Evolutionary conservation across 2,797 vertebrate genomes (phyloP), one percentile per base, ranked within the genome.

Genomic region (Sebastes minor): DNA sequence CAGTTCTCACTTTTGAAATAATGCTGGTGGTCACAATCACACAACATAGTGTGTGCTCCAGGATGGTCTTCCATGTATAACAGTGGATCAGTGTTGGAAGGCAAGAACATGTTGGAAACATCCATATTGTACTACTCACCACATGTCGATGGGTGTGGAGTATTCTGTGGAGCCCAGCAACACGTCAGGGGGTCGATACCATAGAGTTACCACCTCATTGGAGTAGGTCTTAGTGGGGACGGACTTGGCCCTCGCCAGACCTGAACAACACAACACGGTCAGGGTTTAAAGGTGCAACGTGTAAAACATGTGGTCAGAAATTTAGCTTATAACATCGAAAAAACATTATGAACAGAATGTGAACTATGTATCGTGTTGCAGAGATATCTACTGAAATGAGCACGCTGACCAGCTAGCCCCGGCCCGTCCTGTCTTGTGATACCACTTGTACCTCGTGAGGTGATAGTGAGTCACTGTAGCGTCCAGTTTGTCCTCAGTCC

Each of bases 81-180:
- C 38, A 27, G 22, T 5, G 27, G 33, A 42, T 35, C 14, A 12
- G 22, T 27, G 4, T n/a, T 14, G 25, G 60, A 11, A 63, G 16
- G 35, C 13, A 33, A 55, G 62, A 4, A 12, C 18, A 42, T 42
- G 6, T 61, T 12, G 8, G 8, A 35, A 49, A 38, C 18, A 13
- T 65, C 61, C 18, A 57, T 35, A 46, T 14, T 42, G 30, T 27
- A n/a, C 8, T 60, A 70, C 97, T 97, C 89, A 99, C 98, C 98
- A 99, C 98, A 99, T 98, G 87, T 99, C 98, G 1, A 99, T 98
- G 84, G 97, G 98, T 1, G 97, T 99, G 72, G 98, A 98, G 74
- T 99, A 99, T 76, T 98, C 97, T 0, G 98, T 99, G 12, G 97
- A 98, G 61, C 98, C 98, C 90, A 99, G 95, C 53, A 99, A 96